Evolutionary conservation across 2,888 invertebrate species (phyloP).

Genomic region (Dicyrtoma fusca): DNA sequence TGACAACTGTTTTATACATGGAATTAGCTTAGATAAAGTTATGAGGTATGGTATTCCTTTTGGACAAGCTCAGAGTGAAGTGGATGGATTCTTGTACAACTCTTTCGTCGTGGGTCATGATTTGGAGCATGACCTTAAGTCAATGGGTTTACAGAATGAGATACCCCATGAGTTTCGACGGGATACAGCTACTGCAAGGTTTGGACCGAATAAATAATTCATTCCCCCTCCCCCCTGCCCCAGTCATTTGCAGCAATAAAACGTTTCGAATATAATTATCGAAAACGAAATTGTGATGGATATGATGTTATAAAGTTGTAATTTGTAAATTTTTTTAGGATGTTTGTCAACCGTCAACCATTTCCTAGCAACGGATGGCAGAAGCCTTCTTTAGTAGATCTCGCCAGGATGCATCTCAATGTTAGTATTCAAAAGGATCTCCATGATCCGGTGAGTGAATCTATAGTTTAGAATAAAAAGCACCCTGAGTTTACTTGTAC

Average conservation of each 20-base stretch:
- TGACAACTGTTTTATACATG: conserved; percentile 34
- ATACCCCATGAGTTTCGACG: conserved; percentile 11
- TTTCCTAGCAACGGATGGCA: conserved; percentile 27
- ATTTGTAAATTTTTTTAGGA: too few relatives aligned
- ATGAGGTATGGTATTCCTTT: conserved; percentile 24
- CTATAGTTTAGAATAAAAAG: too few relatives aligned
- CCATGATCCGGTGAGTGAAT: conserved; percentile 30
- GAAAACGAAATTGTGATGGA: too few relatives aligned
- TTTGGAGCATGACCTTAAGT: conserved; percentile 30
- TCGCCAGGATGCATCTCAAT: conserved; percentile 21
- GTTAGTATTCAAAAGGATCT: conserved; percentile 22
- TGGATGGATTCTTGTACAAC: conserved; percentile 13
- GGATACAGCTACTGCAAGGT: conserved; percentile 34
- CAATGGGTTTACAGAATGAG: conserved; percentile 11
- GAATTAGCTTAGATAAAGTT: conserved; percentile 15
- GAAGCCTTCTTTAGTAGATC: conserved; percentile 19
- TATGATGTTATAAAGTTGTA: too few relatives aligned
- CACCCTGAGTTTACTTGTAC: too few relatives aligned
- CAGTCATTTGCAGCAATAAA: too few relatives aligned
- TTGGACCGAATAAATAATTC: too few relatives aligned
- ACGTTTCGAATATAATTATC: too few relatives aligned
- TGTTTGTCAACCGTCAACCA: conserved; percentile 26
- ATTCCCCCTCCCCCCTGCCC: background rate
- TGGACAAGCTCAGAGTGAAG: conserved; percentile 32
- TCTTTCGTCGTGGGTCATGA: conserved; percentile 33